These are phyloP conservation scores for Phengaris arion DNA, from an alignment of 2,888 invertebrate species.

Conservation along the genomic window DNA sequence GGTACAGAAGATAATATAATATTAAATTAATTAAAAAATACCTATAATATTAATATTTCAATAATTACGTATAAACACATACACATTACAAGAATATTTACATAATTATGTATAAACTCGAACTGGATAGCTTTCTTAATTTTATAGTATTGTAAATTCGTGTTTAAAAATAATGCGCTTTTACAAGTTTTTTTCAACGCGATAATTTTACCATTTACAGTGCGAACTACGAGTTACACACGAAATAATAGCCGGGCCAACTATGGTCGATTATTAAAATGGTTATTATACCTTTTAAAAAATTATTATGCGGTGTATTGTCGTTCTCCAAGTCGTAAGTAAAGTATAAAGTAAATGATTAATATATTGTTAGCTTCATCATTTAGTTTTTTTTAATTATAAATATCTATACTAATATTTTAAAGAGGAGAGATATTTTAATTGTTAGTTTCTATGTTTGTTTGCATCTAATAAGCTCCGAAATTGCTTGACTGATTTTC, in stretches of 20 bases:
- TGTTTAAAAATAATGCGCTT: background rate
- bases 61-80: too few species aligned
- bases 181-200: constrained; percentile 9
- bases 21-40: background rate
- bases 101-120: background rate
- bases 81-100: constrained; percentile 3
- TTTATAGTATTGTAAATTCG: constrained; percentile 5
- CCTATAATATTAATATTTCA: background rate
- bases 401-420: too few species aligned
- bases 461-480: too few species aligned
- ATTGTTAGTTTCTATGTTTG: too few species aligned
- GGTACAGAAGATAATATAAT: background rate
- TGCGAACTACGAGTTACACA: constrained; percentile 14
- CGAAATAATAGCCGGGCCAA: constrained; percentile 14
- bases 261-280: constrained; percentile 5
- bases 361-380: too few species aligned
- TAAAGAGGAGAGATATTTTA: too few species aligned
- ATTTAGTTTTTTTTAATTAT: too few species aligned
- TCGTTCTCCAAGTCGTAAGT: background rate
- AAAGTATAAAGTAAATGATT: too few species aligned
- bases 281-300: constrained; percentile 11
- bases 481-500: too few species aligned
- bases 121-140: background rate
- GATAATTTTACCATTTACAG: constrained; percentile 9
- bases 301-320: background rate